phyloP scores from a whole-genome alignment of 2,888 invertebrate species.

The Macrophya alboannulata region DNA sequence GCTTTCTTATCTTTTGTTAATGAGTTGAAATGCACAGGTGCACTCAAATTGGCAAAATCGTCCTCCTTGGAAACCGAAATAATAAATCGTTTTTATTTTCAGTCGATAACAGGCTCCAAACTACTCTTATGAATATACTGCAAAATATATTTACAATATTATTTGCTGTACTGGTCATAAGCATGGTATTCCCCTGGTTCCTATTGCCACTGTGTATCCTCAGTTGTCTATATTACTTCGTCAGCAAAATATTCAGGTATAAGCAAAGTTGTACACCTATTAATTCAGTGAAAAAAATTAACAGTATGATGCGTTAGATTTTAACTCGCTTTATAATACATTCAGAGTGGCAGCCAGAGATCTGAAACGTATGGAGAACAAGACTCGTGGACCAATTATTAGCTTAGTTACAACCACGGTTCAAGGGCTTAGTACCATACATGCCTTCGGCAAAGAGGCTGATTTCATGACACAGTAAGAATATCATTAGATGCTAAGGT shows the following conservation, averaged over 20 bases:
- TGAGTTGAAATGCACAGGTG: not conserved
- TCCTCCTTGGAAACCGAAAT: not conserved
- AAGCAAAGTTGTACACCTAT: not conserved
- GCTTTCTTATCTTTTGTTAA: not conserved
- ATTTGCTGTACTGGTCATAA: slow-evolving; percentile 81
- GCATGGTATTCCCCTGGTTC: slow-evolving; percentile 81
- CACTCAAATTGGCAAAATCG: not conserved
- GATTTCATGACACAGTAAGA: slow-evolving; percentile 80
- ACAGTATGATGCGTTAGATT: too few relatives aligned
- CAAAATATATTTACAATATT: slow-evolving; percentile 82
- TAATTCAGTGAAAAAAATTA: not conserved
- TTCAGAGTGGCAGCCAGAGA: slow-evolving; percentile 79
- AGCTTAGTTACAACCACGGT: slow-evolving; percentile 83
- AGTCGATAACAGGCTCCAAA: slow-evolving; percentile 83
- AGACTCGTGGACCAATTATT: slow-evolving; percentile 83
- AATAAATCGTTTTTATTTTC: slow-evolving; percentile 62
- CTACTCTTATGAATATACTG: slow-evolving; percentile 82
- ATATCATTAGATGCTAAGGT: not conserved
- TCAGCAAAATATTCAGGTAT: slow-evolving; percentile 79
- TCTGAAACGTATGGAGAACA: slow-evolving; percentile 82
- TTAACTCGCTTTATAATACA: not conserved
- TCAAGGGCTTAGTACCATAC: slow-evolving; percentile 84
- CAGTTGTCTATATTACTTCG: slow-evolving; percentile 77
- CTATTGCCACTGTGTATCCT: slow-evolving; percentile 80
- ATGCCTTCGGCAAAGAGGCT: slow-evolving; percentile 83